Base-by-base conservation (phyloP, 1,140 invertebrate genomes). In the Drosophila seguyi region DNA sequence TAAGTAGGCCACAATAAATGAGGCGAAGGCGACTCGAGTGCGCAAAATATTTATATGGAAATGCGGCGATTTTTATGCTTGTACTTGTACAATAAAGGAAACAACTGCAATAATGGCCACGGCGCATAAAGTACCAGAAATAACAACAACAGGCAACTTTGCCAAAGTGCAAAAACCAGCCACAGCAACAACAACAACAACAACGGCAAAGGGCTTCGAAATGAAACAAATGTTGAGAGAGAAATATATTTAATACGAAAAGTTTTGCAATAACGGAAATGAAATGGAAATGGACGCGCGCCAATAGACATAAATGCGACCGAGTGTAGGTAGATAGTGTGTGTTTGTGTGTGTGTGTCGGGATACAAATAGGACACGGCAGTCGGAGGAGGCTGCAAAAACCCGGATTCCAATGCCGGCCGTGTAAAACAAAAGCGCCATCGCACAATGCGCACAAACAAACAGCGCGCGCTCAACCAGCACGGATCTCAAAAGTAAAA, bases 231-330 rank as follows among this genome's bases (percentile, higher is more conserved):
- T 68, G 76, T 52, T 61, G 63, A 13, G 39, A 75, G 84, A 84
- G 85, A 90, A 88, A 88, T 88, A 88, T 88, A 88, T 88, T 88
- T 88, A 88, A 88, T 90, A 88, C 86, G 85, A 88, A 88, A 88
- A 88, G 77, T 88, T 88, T 88, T 88, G 85, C 85, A 88, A 88
- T 88, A 88, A 88, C 85, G 85, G 85, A 88, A 88, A 88, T 88
- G 85, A 88, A 88, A 88, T 88, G 85, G 85, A 88, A 88, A 88
- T 88, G 85, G 85, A 90, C 85, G 85, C 86, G 85, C 85, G 85
- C 85, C 85, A 88, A 88, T 88, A 88, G 85, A 90, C 85, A 88
- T 90, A 88, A 88, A 88, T 88, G 85, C 79, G 85, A 75, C 69
- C 66, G 80, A 47, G 55, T 83, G 61, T 79, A 72, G 48, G 52